A percentile compares a stretch with the other conserved stretches of the same genome.
Conservation (phyloP, 2,888 invertebrate species). For the Pristionchus exspectatus region DNA sequence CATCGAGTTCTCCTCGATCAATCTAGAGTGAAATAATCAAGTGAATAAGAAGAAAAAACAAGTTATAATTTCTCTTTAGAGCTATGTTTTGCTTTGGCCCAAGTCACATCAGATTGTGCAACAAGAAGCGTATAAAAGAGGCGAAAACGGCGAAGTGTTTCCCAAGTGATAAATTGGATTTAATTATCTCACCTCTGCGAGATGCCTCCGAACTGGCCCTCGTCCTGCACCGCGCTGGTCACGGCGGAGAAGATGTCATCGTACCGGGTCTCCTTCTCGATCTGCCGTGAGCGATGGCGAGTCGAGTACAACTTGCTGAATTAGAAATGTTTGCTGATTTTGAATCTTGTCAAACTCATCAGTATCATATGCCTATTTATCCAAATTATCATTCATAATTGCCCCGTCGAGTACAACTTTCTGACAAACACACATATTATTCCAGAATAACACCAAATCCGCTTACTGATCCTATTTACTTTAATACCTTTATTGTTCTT, state of each 20-base stretch:
- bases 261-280: neutral
- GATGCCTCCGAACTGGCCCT: slow-evolving; percentile 18
- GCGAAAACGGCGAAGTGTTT: too few relatives aligned
- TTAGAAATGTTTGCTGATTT: neutral
- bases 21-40: slow-evolving; percentile 42
- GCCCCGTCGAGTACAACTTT: too few relatives aligned
- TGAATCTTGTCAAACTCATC: too few relatives aligned
- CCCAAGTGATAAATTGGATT: too few relatives aligned
- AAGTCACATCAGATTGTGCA: neutral
- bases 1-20: slow-evolving; percentile 53
- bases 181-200: slow-evolving; percentile 51
- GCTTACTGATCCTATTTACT: neutral
- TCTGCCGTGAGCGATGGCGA: neutral
- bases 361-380: too few relatives aligned
- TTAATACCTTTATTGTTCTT: neutral
- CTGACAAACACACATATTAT: too few relatives aligned
- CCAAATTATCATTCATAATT: too few relatives aligned
- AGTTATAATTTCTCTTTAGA: too few relatives aligned
- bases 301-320: slow-evolving; percentile 48
- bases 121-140: too few relatives aligned
- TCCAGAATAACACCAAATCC: neutral
- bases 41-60: too few relatives aligned
- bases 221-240: neutral
- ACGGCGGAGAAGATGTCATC: slow-evolving; percentile 54
- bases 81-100: neutral